A percentile compares a stretch with the other conserved stretches of the same genome.
Conservation (phyloP, 2,113 vertebrate species). For the Eonycteris spelaea region DNA sequence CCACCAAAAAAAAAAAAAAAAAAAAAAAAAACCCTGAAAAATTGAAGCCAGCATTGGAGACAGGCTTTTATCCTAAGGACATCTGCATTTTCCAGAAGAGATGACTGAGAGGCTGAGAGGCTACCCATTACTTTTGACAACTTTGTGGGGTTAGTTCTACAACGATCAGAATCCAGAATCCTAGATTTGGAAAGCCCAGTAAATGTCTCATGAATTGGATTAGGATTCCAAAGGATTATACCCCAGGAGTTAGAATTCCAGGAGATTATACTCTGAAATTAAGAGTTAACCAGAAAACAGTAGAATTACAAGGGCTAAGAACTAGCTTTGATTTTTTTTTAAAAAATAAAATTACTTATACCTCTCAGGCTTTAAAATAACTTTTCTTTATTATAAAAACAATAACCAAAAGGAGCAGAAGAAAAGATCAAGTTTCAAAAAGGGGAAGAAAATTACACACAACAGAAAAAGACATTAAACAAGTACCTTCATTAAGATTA, state of each 20-base stretch:
- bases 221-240: background rate
- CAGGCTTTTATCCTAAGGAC: accelerated
- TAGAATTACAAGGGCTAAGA: background rate
- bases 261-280: background rate
- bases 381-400: background rate
- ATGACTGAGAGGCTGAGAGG: background rate
- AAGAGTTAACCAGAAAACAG: background rate
- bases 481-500: background rate
- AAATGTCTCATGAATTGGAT: background rate
- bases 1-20: too few relatives aligned
- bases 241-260: background rate
- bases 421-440: background rate
- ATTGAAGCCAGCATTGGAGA: background rate
- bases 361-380: background rate
- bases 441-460: accelerated
- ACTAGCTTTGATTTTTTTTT: background rate
- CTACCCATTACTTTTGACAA: background rate
- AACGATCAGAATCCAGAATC: background rate
- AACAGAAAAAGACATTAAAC: background rate
- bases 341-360: background rate
- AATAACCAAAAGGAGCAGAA: background rate
- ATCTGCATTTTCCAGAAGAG: background rate
- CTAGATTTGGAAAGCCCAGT: background rate
- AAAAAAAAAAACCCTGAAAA: background rate
- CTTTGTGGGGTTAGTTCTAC: accelerated